Evolutionary conservation across 2,888 invertebrate species (phyloP).

Genomic region (Listrodromus nycthemerus): DNA sequence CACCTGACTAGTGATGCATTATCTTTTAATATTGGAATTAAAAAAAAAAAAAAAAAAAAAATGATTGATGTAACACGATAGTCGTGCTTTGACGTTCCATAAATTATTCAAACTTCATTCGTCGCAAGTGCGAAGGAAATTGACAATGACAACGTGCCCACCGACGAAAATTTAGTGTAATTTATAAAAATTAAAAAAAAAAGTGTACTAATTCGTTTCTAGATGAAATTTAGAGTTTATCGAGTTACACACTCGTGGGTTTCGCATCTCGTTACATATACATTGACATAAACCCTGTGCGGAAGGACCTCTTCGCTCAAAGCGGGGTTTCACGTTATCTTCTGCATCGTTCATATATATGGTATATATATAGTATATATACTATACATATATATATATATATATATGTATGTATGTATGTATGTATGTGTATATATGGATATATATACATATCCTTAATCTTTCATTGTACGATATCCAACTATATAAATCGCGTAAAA

Average conservation of each 20-base stretch:
- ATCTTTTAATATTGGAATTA: background rate
- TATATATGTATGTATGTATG: too few species aligned
- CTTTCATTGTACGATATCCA: conserved; percentile 15
- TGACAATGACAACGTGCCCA: conserved; percentile 3
- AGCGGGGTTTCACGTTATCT: conserved; percentile 17
- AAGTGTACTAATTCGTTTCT: conserved; percentile 36
- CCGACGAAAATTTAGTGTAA: conserved; percentile 16
- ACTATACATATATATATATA: too few species aligned
- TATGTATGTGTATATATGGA: too few species aligned
- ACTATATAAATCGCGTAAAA: conserved; percentile 20
- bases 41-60: conserved; percentile 8
- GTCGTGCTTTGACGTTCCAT: conserved; percentile 11
- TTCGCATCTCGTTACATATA: conserved; percentile 28
- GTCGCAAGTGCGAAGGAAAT: conserved; percentile 15
- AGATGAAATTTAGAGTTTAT: conserved; percentile 43
- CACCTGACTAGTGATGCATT: background rate
- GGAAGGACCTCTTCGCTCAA: conserved; percentile 19
- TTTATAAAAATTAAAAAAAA: conserved; percentile 17
- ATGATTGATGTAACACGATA: conserved; percentile 2
- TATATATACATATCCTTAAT: too few species aligned
- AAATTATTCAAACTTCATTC: conserved; percentile 17
- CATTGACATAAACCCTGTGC: background rate
- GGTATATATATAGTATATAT: conserved; percentile 12
- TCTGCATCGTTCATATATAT: conserved; percentile 32
- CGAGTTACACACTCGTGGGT: conserved; percentile 37